phyloP scores from a whole-genome alignment of 2,113 vertebrate species.

The Limanda limanda region DNA sequence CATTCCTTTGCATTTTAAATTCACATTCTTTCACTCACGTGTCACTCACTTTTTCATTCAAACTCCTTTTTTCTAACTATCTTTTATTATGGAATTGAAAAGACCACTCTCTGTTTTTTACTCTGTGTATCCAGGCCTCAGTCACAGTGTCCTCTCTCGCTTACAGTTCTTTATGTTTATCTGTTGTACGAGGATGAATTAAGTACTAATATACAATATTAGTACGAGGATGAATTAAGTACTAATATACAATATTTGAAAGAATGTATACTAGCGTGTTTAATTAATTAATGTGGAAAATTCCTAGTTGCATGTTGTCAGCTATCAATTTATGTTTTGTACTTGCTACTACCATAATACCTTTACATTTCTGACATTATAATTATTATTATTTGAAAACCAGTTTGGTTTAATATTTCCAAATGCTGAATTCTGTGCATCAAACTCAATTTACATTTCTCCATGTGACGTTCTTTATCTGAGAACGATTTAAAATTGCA shows the following conservation, averaged over 20 bases:
- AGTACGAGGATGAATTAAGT: rapidly evolving
- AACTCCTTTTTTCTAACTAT: slow-evolving; percentile 39
- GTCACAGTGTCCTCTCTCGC: neutral
- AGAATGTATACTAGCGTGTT: neutral
- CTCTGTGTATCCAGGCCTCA: neutral
- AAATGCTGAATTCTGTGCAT: neutral
- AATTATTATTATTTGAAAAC: neutral
- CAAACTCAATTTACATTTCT: neutral
- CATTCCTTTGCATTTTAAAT: slow-evolving; percentile 66
- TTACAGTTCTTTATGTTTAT: neutral
- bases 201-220: neutral
- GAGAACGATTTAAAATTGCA: neutral
- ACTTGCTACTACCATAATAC: neutral
- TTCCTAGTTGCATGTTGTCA: neutral
- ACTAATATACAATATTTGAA: neutral
- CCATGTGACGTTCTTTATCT: neutral
- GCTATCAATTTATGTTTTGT: neutral
- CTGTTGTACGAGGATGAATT: neutral
- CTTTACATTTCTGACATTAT: neutral
- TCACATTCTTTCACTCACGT: slow-evolving; percentile 59
- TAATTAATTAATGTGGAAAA: neutral
- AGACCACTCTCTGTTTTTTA: slow-evolving; percentile 19
- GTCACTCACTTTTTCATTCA: slow-evolving; percentile 50
- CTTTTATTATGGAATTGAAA: slow-evolving; percentile 38
- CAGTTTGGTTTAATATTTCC: neutral